A percentile compares a stretch with the other conserved stretches of the same genome.
phyloP scores from a whole-genome alignment of 2,797 vertebrate genomes.

The Sebastes jordani region DNA sequence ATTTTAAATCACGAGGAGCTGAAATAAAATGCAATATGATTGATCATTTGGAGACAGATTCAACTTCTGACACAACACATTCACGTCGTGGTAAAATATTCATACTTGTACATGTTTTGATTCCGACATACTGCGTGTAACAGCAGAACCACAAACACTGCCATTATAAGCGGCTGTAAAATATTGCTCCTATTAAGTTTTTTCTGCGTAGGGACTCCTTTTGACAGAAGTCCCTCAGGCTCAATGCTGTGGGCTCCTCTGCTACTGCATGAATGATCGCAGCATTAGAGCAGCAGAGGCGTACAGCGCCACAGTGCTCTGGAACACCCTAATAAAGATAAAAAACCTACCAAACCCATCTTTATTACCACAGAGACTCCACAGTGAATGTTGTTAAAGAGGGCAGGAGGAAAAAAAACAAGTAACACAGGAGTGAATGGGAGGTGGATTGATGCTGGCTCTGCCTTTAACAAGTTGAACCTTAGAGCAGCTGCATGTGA shows the following conservation, averaged over 20 bases:
- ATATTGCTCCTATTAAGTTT: slow-evolving; percentile 48
- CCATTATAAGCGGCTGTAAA: slow-evolving; percentile 38
- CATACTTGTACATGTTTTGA: not conserved
- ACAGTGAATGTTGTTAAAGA: slow-evolving; percentile 38
- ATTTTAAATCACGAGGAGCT: not conserved
- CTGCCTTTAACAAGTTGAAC: slow-evolving; percentile 36
- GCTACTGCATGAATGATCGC: slow-evolving; percentile 56
- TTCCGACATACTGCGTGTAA: not conserved
- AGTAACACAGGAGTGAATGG: slow-evolving; percentile 17
- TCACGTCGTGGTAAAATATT: not conserved
- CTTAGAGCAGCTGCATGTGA: slow-evolving; percentile 9
- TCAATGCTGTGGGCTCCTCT: slow-evolving; percentile 34
- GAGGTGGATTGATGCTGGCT: not conserved
- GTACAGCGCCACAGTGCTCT: slow-evolving; percentile 15
- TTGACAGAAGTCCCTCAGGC: slow-evolving; percentile 50
- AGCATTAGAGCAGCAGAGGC: slow-evolving; percentile 48
- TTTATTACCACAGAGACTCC: slow-evolving; percentile 56
- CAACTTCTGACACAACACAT: not conserved
- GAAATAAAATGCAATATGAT: not conserved
- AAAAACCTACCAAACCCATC: slow-evolving; percentile 44
- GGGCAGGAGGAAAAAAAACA: slow-evolving; percentile 6
- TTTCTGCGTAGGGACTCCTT: slow-evolving; percentile 20
- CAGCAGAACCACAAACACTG: slow-evolving; percentile 18
- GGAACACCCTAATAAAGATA: slow-evolving; percentile 62
- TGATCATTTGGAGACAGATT: not conserved